Evolutionary conservation across 1,140 invertebrate species (phyloP), one percentile per base, ranked within the genome.

Genomic region (Oreohelix idahoensis): DNA sequence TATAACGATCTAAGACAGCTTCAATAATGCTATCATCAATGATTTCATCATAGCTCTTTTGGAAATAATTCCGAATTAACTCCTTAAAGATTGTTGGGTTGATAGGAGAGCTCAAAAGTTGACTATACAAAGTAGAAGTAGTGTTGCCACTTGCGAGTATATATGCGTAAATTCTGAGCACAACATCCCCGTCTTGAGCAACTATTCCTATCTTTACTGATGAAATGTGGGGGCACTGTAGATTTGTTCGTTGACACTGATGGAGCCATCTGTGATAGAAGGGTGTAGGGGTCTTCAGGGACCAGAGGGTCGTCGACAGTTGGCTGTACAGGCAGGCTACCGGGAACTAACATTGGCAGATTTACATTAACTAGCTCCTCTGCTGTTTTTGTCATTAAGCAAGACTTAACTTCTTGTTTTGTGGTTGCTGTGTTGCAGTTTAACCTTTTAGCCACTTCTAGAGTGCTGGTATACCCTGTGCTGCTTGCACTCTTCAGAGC

Each of bases 331-430:
- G 74, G 13, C 2, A 29, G n/a, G 1, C 23, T 35, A 26, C 13
- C 42, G 23, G 71, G 71, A 45, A 49, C 42, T 29, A 49, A 5
- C 11, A 36, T 4, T 4, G 39, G 15, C 17, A 26, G 1, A 4
- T 29, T 10, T 39, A 26, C 71, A 8, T 42, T 73, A 29, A 42
- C 35, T 26, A 73, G 11, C 0, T 10, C 17, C n/a, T 20, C 36
- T 0, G 71, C n/a, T 39, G 71, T 29, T 26, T 42, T 38, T 13
- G 4, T 45, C 74, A 76, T 76, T 35, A 76, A 76, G 49, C 74
- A 76, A 35, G 26, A 1, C 74, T 76, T 76, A 20, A 76, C 32
- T 49, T 51, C 74, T 13, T n/a, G 23, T 5, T 17, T 76, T 76
- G 39, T 35, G 32, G 15, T 10, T 4, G 17, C 2, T 10, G 36